Evolutionary conservation across 2,113 vertebrate genomes (phyloP).

Genomic region (Elachura formosa): DNA sequence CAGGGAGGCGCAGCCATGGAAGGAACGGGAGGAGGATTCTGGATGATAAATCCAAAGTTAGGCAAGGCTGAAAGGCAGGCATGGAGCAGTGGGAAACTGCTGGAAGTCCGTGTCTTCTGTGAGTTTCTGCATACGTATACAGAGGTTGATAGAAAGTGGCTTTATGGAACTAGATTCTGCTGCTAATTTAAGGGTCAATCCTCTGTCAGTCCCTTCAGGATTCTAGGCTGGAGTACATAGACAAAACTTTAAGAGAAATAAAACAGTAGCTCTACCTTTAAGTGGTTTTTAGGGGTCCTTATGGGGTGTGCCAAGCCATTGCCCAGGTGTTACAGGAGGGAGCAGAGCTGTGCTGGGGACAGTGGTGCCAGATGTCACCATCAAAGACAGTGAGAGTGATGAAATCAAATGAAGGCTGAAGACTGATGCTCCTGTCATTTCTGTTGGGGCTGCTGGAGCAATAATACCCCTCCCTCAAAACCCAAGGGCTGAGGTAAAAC

Average conservation of each 20-base stretch:
- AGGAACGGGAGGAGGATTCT: background rate
- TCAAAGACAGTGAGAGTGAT: background rate
- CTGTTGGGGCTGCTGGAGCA: background rate
- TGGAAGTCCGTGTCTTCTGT: background rate
- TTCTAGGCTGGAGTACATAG: background rate
- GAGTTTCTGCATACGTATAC: background rate
- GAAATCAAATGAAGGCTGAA: background rate
- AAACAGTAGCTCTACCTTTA: background rate
- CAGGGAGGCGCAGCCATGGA: fast-evolving
- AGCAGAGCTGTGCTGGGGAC: background rate
- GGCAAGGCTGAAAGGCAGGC: background rate
- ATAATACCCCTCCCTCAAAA: background rate
- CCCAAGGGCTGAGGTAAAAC: background rate
- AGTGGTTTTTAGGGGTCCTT: background rate
- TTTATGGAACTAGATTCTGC: background rate
- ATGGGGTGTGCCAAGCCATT: fast-evolving
- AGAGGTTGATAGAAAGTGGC: background rate
- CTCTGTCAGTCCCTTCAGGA: fast-evolving
- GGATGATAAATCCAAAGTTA: background rate
- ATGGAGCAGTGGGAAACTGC: background rate
- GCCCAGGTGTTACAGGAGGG: background rate
- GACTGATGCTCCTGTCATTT: background rate
- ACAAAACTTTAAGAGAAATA: background rate
- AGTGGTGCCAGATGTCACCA: too few species aligned
- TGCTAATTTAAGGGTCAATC: background rate